Conservation (phyloP, 1,140 invertebrate species). For the Apis laboriosa region DNA sequence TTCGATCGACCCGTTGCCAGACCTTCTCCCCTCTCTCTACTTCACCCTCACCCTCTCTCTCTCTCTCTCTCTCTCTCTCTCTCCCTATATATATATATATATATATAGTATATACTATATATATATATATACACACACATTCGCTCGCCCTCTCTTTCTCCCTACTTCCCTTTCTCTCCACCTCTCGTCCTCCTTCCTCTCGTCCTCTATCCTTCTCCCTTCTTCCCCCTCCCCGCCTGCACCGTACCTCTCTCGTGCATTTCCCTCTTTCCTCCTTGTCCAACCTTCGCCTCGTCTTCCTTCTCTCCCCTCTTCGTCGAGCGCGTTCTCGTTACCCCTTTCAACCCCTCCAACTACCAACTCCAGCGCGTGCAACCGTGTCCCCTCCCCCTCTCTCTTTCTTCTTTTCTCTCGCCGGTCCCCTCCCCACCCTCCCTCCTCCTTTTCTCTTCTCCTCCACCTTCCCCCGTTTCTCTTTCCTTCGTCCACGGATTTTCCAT, state of each 20-base stretch:
- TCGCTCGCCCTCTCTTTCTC: neutral
- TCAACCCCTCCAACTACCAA: conserved; percentile 51
- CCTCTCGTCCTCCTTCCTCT: neutral
- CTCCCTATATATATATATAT: neutral
- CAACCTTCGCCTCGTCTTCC: conserved; percentile 8
- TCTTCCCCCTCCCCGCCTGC: neutral
- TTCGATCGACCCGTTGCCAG: conserved; percentile 79
- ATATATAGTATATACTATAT: too few species aligned
- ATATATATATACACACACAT: neutral
- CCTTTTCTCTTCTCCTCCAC: conserved; percentile 32
- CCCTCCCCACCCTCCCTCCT: neutral
- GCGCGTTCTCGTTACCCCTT: conserved; percentile 46
- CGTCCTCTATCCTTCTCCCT: conserved; percentile 8
- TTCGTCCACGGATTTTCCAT: conserved; percentile 31
- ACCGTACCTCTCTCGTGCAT: conserved; percentile 46
- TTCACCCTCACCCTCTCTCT: neutral
- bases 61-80: conserved; percentile 9
- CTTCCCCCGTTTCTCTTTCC: too few species aligned
- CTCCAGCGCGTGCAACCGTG: conserved; percentile 54
- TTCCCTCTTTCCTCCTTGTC: conserved; percentile 56
- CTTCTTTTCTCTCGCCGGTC: neutral
- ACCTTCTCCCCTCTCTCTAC: conserved; percentile 39
- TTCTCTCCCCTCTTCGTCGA: conserved; percentile 30
- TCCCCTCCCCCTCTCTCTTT: conserved; percentile 10
- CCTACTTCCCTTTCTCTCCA: neutral